Conservation (phyloP, 2,888 invertebrate species). For the Eilema caniola region DNA sequence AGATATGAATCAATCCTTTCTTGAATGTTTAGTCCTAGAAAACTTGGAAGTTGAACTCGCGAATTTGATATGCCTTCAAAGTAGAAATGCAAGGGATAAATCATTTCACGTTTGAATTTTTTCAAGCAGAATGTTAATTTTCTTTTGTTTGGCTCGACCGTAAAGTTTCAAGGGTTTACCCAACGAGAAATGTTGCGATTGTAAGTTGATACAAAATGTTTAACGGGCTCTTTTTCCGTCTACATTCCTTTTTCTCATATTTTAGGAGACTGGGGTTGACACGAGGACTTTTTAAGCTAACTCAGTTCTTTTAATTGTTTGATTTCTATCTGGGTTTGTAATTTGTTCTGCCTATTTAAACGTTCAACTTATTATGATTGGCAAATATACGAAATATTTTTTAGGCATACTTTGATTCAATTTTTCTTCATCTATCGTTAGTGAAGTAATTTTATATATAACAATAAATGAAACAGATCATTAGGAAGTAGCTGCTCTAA, state of each 20-base stretch:
- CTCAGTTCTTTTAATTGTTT: slow-evolving; percentile 1
- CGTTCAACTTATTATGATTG: neutral
- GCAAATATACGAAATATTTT: neutral
- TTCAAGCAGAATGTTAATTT: slow-evolving; percentile 32
- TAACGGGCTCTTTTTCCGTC: slow-evolving; percentile 16
- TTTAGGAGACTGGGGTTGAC: slow-evolving; percentile 10
- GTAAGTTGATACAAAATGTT: slow-evolving; percentile 22
- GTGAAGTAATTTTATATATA: neutral
- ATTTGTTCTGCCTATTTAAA: neutral
- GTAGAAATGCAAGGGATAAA: slow-evolving; percentile 25
- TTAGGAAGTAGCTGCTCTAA: neutral
- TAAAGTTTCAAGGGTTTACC: slow-evolving; percentile 23
- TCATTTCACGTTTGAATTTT: slow-evolving; percentile 37
- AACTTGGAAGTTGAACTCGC: slow-evolving; percentile 1
- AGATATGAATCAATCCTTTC: neutral
- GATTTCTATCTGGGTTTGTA: neutral
- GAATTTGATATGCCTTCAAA: slow-evolving; percentile 23
- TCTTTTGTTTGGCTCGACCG: slow-evolving; percentile 26
- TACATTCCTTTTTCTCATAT: slow-evolving; percentile 18
- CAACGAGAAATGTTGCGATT: slow-evolving; percentile 23
- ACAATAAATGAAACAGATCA: neutral
- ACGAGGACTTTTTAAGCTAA: slow-evolving; percentile 10
- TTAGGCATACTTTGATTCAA: neutral
- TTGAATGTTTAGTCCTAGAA: neutral
- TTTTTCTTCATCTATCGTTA: neutral